A percentile compares a stretch with the other conserved stretches of the same genome.
Conservation (phyloP, 2,113 vertebrate species). For the Rattus norvegicus region DNA sequence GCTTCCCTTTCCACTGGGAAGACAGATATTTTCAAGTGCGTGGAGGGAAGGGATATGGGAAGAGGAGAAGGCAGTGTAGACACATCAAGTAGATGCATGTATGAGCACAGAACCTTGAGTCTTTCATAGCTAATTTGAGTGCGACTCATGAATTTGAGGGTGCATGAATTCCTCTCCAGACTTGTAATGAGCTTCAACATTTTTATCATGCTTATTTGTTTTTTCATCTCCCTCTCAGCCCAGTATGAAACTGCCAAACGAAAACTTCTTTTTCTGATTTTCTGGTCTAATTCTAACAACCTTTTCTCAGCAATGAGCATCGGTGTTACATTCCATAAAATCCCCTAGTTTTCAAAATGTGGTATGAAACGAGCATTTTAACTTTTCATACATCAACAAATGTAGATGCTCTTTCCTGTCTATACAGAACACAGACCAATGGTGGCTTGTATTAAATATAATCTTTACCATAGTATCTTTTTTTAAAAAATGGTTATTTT, state of each 20-base stretch:
- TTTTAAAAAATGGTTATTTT: too few relatives aligned
- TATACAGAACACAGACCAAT: not conserved
- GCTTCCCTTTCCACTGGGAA: too few relatives aligned
- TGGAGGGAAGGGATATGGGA: not conserved
- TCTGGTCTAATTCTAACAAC: constrained; percentile 60
- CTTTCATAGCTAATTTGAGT: not conserved
- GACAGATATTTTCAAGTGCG: constrained; percentile 1
- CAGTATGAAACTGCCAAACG: not conserved
- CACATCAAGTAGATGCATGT: not conserved
- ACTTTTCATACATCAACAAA: not conserved
- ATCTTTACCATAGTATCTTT: not conserved
- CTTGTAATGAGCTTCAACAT: not conserved
- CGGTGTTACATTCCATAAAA: constrained; percentile 46
- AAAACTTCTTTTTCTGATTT: constrained; percentile 30
- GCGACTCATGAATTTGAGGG: not conserved
- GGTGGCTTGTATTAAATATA: not conserved
- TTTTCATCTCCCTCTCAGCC: constrained; percentile 14
- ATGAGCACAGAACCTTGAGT: not conserved
- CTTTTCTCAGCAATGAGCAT: constrained; percentile 29
- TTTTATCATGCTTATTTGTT: not conserved
- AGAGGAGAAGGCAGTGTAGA: not conserved
- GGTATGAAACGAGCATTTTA: not conserved
- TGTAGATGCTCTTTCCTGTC: not conserved
- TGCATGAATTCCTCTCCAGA: not conserved
- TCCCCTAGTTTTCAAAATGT: constrained; percentile 16